Conservation (phyloP, 2,797 vertebrate genomes). For the Ctenochaetus hawaiiensis region DNA sequence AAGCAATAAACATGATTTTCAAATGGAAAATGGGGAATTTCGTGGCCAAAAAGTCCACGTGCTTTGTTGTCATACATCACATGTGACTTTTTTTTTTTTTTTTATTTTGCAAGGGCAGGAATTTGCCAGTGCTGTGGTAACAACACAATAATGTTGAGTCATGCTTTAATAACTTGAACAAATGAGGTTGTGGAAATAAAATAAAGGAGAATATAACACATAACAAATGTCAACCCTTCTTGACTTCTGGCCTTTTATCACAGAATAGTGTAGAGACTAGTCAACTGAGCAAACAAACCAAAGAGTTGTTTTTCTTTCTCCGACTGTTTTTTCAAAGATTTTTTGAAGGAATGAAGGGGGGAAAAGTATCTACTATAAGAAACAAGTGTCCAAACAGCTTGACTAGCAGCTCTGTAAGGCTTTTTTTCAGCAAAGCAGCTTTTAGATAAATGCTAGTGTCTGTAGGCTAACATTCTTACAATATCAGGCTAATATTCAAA, state of each 20-base stretch:
- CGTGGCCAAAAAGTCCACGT: background rate
- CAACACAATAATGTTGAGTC: constrained; percentile 25
- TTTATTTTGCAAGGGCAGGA: background rate
- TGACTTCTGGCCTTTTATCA: background rate
- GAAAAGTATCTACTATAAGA: background rate
- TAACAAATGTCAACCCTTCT: background rate
- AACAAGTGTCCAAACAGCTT: background rate
- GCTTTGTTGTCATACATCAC: constrained; percentile 17
- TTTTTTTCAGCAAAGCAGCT: background rate
- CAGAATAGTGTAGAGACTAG: background rate
- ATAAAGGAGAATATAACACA: background rate
- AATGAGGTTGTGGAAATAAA: background rate
- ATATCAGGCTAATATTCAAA: background rate
- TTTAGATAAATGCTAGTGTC: background rate
- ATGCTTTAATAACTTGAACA: constrained; percentile 3
- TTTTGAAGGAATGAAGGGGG: background rate
- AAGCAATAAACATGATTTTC: background rate
- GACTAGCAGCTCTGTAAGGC: background rate
- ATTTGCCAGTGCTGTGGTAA: constrained; percentile 15
- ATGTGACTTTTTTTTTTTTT: background rate
- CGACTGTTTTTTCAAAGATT: too few relatives aligned
- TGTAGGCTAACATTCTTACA: background rate
- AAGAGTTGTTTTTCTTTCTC: background rate
- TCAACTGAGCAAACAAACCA: background rate
- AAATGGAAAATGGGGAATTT: background rate